Conservation (phyloP, 2,113 vertebrate genomes). For the Promerops cafer region DNA sequence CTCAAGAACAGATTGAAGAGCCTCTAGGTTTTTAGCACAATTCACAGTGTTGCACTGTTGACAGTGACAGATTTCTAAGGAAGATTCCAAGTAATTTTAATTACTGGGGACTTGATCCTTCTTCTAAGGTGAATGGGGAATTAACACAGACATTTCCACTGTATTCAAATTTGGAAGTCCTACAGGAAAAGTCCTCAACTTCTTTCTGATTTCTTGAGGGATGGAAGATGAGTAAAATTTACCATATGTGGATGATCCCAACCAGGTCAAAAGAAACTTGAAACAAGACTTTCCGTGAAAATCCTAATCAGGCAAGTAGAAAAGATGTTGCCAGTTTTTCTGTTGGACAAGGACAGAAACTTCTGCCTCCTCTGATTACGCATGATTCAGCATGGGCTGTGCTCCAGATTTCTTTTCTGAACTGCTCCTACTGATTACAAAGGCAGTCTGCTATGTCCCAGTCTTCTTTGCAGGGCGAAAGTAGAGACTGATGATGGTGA, state of each 20-base stretch:
- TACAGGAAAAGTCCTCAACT: not conserved
- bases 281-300: not conserved
- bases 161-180: not conserved
- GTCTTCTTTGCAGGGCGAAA: not conserved
- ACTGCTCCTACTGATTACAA: not conserved
- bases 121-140: not conserved
- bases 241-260: not conserved
- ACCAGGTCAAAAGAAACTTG: not conserved
- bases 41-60: not conserved
- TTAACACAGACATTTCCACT: not conserved
- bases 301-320: not conserved
- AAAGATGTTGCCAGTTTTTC: not conserved
- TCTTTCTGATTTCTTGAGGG: not conserved
- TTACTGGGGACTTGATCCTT: not conserved
- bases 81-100: not conserved
- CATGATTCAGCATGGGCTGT: rapidly evolving
- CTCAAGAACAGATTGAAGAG: not conserved
- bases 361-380: not conserved
- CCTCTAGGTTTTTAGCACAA: not conserved
- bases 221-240: not conserved
- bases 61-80: not conserved
- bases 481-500: not conserved
- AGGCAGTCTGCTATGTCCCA: not conserved
- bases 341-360: not conserved
- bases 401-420: not conserved